Evolutionary conservation across 1,140 invertebrate species (phyloP).

Genomic region (Cydia pomonella): DNA sequence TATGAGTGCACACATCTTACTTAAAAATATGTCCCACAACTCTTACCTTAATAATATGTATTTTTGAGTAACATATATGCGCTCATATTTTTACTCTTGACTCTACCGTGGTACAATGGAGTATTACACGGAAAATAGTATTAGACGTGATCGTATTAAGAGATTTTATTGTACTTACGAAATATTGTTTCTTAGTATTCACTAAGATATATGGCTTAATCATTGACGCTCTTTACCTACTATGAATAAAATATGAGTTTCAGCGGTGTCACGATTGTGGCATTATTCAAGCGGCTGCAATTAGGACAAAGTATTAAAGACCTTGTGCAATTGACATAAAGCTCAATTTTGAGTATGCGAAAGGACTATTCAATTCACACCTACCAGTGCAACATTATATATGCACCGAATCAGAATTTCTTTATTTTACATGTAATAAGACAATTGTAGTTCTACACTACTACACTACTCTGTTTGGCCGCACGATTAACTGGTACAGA

Average conservation of each 20-base stretch:
- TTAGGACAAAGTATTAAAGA: background rate
- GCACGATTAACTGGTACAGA: no score
- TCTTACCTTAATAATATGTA: no score
- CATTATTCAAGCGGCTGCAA: background rate
- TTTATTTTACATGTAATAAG: no score
- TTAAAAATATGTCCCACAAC: no score
- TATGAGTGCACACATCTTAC: no score
- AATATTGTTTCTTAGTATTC: background rate
- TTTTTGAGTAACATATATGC: no score
- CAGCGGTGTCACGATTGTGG: background rate
- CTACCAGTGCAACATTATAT: background rate
- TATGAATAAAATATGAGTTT: constrained; percentile 2
- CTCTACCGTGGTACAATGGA: no score
- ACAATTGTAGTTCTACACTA: no score
- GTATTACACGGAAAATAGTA: no score
- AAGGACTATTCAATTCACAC: background rate
- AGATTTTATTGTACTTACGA: background rate
- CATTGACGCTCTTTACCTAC: background rate
- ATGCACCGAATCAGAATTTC: background rate
- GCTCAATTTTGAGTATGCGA: background rate
- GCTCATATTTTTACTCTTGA: no score
- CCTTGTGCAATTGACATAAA: background rate
- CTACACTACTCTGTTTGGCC: no score
- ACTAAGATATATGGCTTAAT: background rate
- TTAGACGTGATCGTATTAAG: no score